Evolutionary conservation across 2,888 invertebrate species (phyloP).

Genomic region (Petrolisthes manimaculis): DNA sequence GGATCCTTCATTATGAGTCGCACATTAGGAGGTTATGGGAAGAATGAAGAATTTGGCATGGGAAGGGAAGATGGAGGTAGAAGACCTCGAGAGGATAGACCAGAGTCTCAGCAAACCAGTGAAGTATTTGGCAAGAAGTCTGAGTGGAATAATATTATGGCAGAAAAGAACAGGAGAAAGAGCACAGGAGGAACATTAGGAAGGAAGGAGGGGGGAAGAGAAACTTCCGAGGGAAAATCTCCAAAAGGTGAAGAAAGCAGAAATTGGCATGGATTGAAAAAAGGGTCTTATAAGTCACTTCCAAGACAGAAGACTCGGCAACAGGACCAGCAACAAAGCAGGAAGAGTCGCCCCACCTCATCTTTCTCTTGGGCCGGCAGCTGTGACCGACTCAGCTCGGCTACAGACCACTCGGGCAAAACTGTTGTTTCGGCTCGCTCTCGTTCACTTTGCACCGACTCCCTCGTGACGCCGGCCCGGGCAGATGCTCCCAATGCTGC

Average conservation of each 20-base stretch:
- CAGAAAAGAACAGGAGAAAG: conserved; percentile 43
- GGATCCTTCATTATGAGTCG: conserved; percentile 43
- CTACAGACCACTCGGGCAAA: conserved; percentile 53
- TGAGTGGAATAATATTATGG: conserved; percentile 31
- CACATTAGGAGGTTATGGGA: neutral
- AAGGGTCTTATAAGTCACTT: conserved; percentile 33
- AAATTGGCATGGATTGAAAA: conserved; percentile 21
- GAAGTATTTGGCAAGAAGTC: conserved; percentile 38
- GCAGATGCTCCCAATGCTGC: conserved; percentile 31
- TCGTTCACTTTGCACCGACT: conserved; percentile 55
- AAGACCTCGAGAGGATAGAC: conserved; percentile 31
- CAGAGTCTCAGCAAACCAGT: conserved; percentile 16
- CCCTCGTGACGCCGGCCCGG: conserved; percentile 51
- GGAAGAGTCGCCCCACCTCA: conserved; percentile 48
- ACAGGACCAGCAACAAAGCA: conserved; percentile 35
- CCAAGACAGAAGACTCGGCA: conserved; percentile 41
- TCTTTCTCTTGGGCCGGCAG: conserved; percentile 55
- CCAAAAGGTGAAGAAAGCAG: conserved; percentile 34
- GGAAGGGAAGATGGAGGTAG: conserved; percentile 21
- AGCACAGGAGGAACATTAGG: conserved; percentile 17
- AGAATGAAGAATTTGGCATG: neutral
- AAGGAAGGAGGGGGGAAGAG: conserved; percentile 37
- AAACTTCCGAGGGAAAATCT: conserved; percentile 11
- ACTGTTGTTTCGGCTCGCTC: conserved; percentile 52
- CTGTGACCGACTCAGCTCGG: conserved; percentile 46